Base-by-base conservation (phyloP, 2,797 vertebrate species). In the Danionella dracula region DNA sequence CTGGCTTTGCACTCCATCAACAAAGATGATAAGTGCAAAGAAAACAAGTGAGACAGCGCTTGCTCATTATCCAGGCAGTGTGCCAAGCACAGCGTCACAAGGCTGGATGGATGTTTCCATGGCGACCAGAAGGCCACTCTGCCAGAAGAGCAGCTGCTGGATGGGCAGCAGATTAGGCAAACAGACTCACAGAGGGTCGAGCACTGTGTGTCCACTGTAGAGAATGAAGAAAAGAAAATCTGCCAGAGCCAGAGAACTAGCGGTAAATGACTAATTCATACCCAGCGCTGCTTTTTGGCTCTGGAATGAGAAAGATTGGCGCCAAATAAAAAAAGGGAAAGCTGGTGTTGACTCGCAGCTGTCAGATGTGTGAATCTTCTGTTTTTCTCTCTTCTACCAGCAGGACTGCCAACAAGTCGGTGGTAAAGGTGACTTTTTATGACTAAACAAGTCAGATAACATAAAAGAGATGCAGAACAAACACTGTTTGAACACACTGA, bases 361-460 rank as follows among this genome's bases (percentile, higher is more conserved):
- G 70, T 75, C 66, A 68, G 70, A 70, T 74, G 76, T 70, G 74
- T 51, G 50, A 69, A 32, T 67, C 54, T 64, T 34, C 54, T 58
- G 63, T 67, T 68, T 54, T 44, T 57, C 56, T 55, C 62, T 49
- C 37, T 46, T 57, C 61, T 38, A 68, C 19, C 38, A 41, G 12
- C 13, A 42, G 49, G 34, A 15, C 27, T 54, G 59, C 59, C 49
- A 60, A 63, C 17, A 40, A 29, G 62, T 29, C 40, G 37, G 59
- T 35, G 46, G 58, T 55, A 58, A 63, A 59, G 37, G 35, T 49
- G 23, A 42, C 46, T 38, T 51, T 51, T 27, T 50, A 10, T 23
- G 34, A 57, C 34, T 32, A 20, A 54, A 71, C 15, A 35, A 41
- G 8, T 38, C 45, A 19, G n/a, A 58, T 54, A n/a, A n/a, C n/a